These are phyloP conservation scores for cat (Felis catus) DNA, from an alignment of 2,113 vertebrate genomes.

Conservation along the genomic window F.catus_Fca126_mat1.0 CM031423.1:18275001-18275500, in stretches of 20 bases:
- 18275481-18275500: no score
- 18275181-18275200: accelerated
- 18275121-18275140: no score
- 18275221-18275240: background rate
- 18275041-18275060: accelerated
- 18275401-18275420: background rate
- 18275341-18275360: background rate
- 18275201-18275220: background rate
- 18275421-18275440: background rate
- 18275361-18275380: background rate
- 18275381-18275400: background rate
- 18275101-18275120: no score
- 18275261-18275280: background rate
- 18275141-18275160: background rate
- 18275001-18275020: background rate
- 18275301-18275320: background rate
- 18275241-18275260: background rate
- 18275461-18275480: no score
- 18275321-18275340: background rate
- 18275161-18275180: accelerated
- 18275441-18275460: no score
- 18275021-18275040: no score
- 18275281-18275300: background rate
- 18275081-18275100: background rate
- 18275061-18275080: background rate